Evolutionary conservation across 1,140 invertebrate genomes (phyloP), one percentile per base, ranked within the genome.

Genomic region (Pseudomyrmex dendroicus): DNA sequence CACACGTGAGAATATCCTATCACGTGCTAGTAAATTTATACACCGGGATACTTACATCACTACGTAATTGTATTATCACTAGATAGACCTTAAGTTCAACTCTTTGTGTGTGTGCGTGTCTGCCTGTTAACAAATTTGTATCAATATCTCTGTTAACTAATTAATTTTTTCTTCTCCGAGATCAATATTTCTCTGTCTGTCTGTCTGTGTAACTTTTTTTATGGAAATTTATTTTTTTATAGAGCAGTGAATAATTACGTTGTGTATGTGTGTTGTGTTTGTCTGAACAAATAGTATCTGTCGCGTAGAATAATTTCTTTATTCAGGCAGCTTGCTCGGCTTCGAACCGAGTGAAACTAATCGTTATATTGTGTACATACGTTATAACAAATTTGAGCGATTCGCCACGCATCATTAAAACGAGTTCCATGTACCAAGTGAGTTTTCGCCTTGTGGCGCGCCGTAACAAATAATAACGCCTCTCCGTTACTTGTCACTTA

Each of bases 381-480:
- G 7, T 35, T 35, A 73, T 70, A 84, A 77, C 17, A 52, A 83
- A 72, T 78, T 87, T 87, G 80, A 87, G 84, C 86, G 86, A 87
- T 83, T 77, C 22, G 22, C 20, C n/a, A 78, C 15, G 64, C 76
- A 63, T 56, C 52, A 25, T 59, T 70, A 20, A 20, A 78, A 70
- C 52, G 20, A 70, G 64, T 46, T 56, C 12, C 12, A 35, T 35
- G 35, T 35, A 35, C 35, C 52, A 48, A 35, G 61, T 35, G 48
- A 74, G 44, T 50, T 74, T 10, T 35, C 50, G n/a, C 35, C 17
- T 35, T 13, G 50, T 17, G 48, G 10, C 50, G 25, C 50, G 44
- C 44, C 56, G 20, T 46, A 54, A 80, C 9, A 59, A 35, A 35
- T 35, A 35, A 72, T 80, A 61, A 80, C 76, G n/a, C 66, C 44